Evolutionary conservation across 2,797 vertebrate species (phyloP).

Genomic region (Sebastes alutus): DNA sequence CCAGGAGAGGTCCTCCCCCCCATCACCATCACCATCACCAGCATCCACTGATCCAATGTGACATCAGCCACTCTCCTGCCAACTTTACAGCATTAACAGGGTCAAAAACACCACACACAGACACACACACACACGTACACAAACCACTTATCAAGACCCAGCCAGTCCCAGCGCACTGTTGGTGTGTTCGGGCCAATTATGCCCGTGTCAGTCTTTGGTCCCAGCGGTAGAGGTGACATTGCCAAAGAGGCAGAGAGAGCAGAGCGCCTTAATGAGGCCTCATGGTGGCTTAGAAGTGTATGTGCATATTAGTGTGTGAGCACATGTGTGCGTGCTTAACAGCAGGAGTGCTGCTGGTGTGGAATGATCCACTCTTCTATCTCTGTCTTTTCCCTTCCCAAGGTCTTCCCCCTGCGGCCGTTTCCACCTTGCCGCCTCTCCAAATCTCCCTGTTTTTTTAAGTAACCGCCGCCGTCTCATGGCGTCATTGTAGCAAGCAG

Average conservation of each 20-base stretch:
- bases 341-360: constrained; percentile 19
- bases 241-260: constrained; percentile 70
- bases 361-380: constrained; percentile 37
- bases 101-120: constrained; percentile 59
- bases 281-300: constrained; percentile 77
- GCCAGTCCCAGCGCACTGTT: constrained; percentile 74
- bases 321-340: constrained; percentile 30
- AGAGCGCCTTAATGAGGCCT: constrained; percentile 86
- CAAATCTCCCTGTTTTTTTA: constrained; percentile 14
- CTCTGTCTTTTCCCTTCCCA: constrained; percentile 26
- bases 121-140: constrained; percentile 26
- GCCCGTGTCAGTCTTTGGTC: constrained; percentile 84
- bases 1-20: constrained; percentile 43
- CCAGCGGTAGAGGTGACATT: constrained; percentile 76
- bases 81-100: constrained; percentile 76
- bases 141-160: constrained; percentile 52
- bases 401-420: constrained; percentile 31
- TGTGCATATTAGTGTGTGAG: constrained; percentile 28
- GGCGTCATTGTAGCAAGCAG: constrained; percentile 21
- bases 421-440: constrained; percentile 15
- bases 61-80: constrained; percentile 79
- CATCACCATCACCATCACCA: constrained; percentile 58
- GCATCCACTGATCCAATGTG: constrained; percentile 81
- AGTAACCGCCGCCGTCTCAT: not conserved
- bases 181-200: constrained; percentile 90